Base-by-base conservation (phyloP, 2,888 invertebrate genomes). In the Agrotis segetum region DNA sequence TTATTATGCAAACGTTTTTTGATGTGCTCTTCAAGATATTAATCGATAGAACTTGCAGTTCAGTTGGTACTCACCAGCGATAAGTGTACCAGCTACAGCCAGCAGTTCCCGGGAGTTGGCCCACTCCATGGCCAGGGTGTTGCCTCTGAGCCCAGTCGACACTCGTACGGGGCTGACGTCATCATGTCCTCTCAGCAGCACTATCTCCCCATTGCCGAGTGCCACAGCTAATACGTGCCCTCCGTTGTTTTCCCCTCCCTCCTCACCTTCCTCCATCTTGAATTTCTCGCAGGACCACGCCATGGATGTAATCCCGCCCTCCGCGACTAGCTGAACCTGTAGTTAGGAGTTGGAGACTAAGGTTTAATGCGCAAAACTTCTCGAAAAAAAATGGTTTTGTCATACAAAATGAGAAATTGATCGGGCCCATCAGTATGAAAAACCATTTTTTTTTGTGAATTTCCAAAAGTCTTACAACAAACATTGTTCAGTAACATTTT, bases 211-310 rank as follows among this genome's bases (percentile, higher is more conserved):
- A 89, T 98, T 98, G 87, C 94, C 98, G 82, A 99, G 97, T 82
- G 98, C 98, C 6, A 99, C 98, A 6, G 99, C 99, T 83, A 99
- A 93, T 6, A 99, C 98, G 89, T 98, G 98, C 89, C 88, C 97
- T 89, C 81, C 97, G 92, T 88, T 93, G 60, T 93, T 96, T 66
- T 97, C 97, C 29, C 97, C 97, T 2, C 96, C 97, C 82, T 98
- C 98, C 87, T 98, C 98, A 1, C 98, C 98, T 92, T 99, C 99
- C 91, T 99, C 99, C 99, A 99, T 99, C 95, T 99, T 99, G 94
- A 99, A 99, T 90, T 99, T 99, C 92, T 99, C 99, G 91, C 99
- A 99, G 24, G 99, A 99, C 99, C 99, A 99, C 19, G 98, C 98
- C 98, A 99, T 99, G 61, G 98, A 97, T 3, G 98, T 98, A 86